Evolutionary conservation across 2,888 invertebrate species (phyloP), one percentile per base, ranked within the genome.

Genomic region (Coecobrya sp.): DNA sequence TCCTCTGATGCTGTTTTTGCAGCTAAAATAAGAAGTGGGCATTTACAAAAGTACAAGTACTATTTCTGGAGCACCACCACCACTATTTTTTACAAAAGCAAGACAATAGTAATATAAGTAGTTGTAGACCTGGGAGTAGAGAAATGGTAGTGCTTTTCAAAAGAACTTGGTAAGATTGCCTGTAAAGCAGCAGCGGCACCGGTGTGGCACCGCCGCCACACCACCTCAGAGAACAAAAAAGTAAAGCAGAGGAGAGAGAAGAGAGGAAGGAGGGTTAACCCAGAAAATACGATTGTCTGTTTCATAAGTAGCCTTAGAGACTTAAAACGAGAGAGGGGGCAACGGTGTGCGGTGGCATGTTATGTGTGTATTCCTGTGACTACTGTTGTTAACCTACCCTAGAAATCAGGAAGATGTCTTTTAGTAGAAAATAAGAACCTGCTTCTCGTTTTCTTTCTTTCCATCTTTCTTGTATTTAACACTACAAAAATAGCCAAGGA

Each of bases 261-360:
- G 36, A 68, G 36, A 62, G 11, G 85, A 27, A 16, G 49, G 19
- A 79, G 73, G 82, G 90, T 84, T 85, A 90, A 85, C 90, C 90
- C 55, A 89, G 84, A 84, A 89, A 89, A 89, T 84, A 45, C 85
- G 42, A 73, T 90, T 90, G 90, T 90, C 84, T 85, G 49, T 68
- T 22, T 49, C 19, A 49, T 68, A 89, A 89, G 89, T 90, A 90
- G 79, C 90, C 90, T 85, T 90, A 86, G 85, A 86, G 89, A 89
- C 73, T 81, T 81, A 22, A 55, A 22, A 55, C n/a, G 52, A 27
- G 25, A 81, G 59, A 30, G 55, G 27, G 55, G 55, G n/a, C 55
- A 79, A 4, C 13, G 55, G 27, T 30, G 59, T 19, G 19, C 27
- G 27, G 7, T 36, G 36, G 36, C 36, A 36, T 81, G 30, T 30